Percentiles rank a stretch among this genome's conserved stretches.
phyloP scores from a whole-genome alignment of 2,113 vertebrate species.

The Melanerpes formicivorus region DNA sequence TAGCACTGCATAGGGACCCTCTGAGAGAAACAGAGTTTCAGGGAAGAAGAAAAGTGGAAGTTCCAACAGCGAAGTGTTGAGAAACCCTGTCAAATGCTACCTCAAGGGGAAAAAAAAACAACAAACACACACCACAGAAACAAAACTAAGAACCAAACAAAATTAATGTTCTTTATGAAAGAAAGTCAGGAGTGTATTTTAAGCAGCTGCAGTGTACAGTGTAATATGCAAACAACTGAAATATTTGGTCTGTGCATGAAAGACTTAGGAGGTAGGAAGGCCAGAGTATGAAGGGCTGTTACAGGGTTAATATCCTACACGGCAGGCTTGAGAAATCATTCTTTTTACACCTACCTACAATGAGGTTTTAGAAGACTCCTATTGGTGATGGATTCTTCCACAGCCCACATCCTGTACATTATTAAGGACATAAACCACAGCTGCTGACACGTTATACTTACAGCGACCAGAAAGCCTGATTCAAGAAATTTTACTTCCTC shows the following conservation, averaged over 20 bases:
- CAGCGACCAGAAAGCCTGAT: background rate
- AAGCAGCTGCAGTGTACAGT: accelerated
- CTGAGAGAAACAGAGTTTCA: background rate
- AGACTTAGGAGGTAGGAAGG: background rate
- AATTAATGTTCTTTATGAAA: background rate
- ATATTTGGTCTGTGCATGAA: background rate
- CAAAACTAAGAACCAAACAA: background rate
- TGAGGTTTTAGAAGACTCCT: background rate
- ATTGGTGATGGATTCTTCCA: background rate
- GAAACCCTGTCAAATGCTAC: background rate
- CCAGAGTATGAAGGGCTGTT: background rate
- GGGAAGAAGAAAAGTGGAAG: background rate
- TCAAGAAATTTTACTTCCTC: conserved; percentile 45
- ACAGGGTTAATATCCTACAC: background rate
- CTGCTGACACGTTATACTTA: background rate
- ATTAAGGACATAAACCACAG: background rate
- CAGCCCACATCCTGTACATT: accelerated
- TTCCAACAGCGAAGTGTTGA: background rate
- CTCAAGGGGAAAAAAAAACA: background rate
- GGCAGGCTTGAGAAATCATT: background rate
- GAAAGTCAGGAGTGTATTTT: background rate
- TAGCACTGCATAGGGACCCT: too few relatives aligned
- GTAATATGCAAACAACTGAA: background rate
- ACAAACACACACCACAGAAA: too few relatives aligned
- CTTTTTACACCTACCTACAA: background rate